A percentile compares a stretch with the other conserved stretches of the same genome.
Conservation (phyloP, 2,888 invertebrate genomes). For the Hofmannophila pseudospretella region DNA sequence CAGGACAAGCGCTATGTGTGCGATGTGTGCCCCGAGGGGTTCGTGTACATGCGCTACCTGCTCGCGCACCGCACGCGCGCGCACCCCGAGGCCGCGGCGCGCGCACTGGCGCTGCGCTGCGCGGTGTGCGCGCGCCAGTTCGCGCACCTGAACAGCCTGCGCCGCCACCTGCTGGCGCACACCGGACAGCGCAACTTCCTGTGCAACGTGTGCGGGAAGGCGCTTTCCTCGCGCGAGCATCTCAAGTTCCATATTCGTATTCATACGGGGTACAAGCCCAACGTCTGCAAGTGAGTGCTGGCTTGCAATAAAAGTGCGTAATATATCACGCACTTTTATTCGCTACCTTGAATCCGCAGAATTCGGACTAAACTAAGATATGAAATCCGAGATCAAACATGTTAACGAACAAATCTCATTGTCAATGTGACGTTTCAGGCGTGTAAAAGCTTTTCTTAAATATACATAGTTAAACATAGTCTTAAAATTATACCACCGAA, state of each 20-base stretch:
- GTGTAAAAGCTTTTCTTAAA: too few species aligned
- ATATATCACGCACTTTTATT: too few species aligned
- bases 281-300: conserved; percentile 68
- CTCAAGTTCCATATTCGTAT: conserved; percentile 80
- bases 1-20: conserved; percentile 58
- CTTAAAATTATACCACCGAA: too few species aligned
- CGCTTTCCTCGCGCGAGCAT: conserved; percentile 77
- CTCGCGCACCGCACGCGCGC: conserved; percentile 53
- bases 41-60: conserved; percentile 47
- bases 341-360: too few species aligned
- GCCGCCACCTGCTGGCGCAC: conserved; percentile 67
- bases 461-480: too few species aligned
- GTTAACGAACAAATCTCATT: too few species aligned
- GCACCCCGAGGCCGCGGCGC: conserved; percentile 53
- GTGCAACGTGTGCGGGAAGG: conserved; percentile 80
- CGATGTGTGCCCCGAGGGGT: conserved; percentile 64
- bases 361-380: too few species aligned
- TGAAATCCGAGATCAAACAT: too few species aligned
- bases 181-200: conserved; percentile 73
- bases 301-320: too few species aligned
- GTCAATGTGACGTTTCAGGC: too few species aligned
- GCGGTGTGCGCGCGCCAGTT: conserved; percentile 62
- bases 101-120: conserved; percentile 59
- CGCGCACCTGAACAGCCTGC: conserved; percentile 71
- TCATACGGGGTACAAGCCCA: conserved; percentile 80